A percentile compares a stretch with the other conserved stretches of the same genome.
Conservation (phyloP, 2,113 vertebrate genomes). For the Calyptommatus sinebrachiatus region DNA sequence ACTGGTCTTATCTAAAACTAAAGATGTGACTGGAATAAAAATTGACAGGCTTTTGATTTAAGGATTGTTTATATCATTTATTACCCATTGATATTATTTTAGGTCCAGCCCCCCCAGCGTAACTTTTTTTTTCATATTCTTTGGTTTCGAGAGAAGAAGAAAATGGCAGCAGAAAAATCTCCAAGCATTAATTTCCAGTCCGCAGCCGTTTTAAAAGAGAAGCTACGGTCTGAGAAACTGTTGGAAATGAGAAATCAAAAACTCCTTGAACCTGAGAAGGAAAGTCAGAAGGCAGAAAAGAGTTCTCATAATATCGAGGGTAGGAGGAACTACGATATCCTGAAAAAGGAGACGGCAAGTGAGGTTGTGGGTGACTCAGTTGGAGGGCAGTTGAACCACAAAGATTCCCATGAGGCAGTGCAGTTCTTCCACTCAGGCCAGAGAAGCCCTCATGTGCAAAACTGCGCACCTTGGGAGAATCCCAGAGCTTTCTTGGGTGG, state of each 20-base stretch:
- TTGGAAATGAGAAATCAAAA: background rate
- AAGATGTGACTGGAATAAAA: too few species aligned
- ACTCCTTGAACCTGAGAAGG: background rate
- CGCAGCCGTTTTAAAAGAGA: background rate
- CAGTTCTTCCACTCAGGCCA: background rate
- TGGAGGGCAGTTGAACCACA: background rate
- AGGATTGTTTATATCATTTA: too few species aligned
- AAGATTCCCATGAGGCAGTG: background rate
- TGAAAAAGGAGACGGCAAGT: background rate
- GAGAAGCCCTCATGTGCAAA: background rate
- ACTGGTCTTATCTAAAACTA: too few species aligned
- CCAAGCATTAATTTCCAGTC: background rate
- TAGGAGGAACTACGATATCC: background rate
- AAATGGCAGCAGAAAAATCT: background rate
- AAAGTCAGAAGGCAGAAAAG: background rate
- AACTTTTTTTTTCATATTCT: too few species aligned
- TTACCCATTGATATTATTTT: too few species aligned
- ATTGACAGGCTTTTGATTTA: too few species aligned
- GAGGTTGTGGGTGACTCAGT: background rate
- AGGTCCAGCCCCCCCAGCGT: too few species aligned
- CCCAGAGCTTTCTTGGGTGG: background rate
- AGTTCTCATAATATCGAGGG: background rate
- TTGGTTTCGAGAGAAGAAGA: background rate
- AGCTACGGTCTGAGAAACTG: background rate
- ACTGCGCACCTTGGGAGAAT: background rate